phyloP scores from a whole-genome alignment of 2,113 vertebrate genomes.

The Burhinus oedicnemus region DNA sequence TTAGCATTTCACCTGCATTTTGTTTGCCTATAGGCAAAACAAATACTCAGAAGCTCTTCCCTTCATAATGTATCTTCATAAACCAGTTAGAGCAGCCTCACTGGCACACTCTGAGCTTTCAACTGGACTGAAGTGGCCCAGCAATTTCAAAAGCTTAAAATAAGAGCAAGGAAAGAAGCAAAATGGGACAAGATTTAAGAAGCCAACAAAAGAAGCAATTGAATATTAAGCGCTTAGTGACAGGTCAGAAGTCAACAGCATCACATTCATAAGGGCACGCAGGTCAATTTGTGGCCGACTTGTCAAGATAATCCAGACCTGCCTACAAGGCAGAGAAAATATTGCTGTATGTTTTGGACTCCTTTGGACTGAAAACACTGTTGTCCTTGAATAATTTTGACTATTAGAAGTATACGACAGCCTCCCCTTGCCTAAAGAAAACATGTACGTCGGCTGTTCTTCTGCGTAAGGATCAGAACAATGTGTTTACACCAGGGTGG shows the following conservation, averaged over 20 bases:
- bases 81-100: not conserved
- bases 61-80: rapidly evolving
- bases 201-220: not conserved
- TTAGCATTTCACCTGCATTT: not conserved
- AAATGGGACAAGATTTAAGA: not conserved
- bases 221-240: not conserved
- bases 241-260: not conserved
- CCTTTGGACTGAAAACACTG: not conserved
- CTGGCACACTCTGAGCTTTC: not conserved
- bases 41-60: not conserved
- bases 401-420: not conserved
- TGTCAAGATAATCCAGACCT: not conserved
- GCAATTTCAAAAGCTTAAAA: not conserved
- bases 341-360: rapidly evolving
- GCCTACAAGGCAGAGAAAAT: not conserved
- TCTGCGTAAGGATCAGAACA: not conserved
- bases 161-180: not conserved
- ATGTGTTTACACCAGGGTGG: not conserved
- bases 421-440: not conserved
- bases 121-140: not conserved
- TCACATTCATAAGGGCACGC: not conserved
- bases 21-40: not conserved
- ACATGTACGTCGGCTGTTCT: not conserved
- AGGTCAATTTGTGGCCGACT: not conserved
- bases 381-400: not conserved